These are phyloP conservation scores for Psittacara wagleri DNA, from an alignment of 2,113 vertebrate genomes.

Conservation along the genomic window DNA sequence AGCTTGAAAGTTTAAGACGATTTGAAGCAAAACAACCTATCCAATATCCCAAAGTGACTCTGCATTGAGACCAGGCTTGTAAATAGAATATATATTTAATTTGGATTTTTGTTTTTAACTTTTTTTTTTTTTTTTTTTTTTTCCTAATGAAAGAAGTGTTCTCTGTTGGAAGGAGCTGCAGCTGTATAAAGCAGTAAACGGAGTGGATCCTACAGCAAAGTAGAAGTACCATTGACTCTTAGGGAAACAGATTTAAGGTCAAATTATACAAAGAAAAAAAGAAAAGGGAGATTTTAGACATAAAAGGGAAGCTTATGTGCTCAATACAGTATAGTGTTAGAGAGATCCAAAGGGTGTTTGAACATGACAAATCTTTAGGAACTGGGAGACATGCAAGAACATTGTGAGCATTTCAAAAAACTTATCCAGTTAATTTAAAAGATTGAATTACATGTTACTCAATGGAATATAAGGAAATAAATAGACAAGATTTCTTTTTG, in stretches of 20 bases:
- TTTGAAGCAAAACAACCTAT: constrained; percentile 34
- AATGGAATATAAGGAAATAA: constrained; percentile 1
- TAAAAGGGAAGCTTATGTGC: background rate
- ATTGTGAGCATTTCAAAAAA: background rate
- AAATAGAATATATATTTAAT: background rate
- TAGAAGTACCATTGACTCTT: background rate
- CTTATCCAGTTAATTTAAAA: constrained; percentile 37
- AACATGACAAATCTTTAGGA: background rate
- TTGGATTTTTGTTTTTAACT: background rate
- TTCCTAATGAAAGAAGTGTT: background rate
- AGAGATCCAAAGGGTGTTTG: background rate
- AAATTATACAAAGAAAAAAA: background rate
- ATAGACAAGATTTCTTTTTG: background rate
- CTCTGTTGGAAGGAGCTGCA: background rate
- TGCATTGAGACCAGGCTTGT: background rate
- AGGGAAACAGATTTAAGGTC: background rate
- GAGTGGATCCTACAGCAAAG: background rate
- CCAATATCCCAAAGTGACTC: constrained; percentile 7
- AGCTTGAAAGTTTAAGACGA: background rate
- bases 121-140: background rate
- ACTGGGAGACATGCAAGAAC: background rate
- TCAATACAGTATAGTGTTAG: background rate
- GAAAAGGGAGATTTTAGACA: background rate
- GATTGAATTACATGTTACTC: background rate
- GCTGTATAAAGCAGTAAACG: background rate